Evolutionary conservation across 2,888 invertebrate species (phyloP).

Genomic region (Latrodectus elegans): DNA sequence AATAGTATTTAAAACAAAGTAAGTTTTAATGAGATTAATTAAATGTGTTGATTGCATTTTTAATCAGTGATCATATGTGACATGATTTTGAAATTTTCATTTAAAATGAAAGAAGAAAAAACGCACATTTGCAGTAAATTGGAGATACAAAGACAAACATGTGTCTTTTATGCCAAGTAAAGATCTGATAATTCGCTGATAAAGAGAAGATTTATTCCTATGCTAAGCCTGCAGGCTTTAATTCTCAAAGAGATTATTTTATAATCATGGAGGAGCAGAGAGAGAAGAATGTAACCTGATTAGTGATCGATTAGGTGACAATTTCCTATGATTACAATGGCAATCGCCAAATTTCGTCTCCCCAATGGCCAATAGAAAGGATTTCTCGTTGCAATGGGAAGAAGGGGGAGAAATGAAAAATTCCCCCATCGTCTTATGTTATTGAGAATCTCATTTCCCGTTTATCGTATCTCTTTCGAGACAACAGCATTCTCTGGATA

Average conservation of each 20-base stretch:
- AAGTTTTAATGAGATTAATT: too few relatives aligned
- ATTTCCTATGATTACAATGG: conserved; percentile 19
- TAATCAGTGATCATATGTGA: too few relatives aligned
- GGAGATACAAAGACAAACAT: too few relatives aligned
- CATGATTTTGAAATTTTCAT: too few relatives aligned
- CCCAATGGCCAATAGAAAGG: conserved; percentile 3
- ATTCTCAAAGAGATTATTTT: conserved; percentile 7
- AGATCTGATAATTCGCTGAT: too few relatives aligned
- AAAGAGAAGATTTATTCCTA: neutral
- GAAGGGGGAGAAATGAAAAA: too few relatives aligned
- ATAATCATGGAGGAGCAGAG: conserved; percentile 8
- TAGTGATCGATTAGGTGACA: conserved; percentile 35
- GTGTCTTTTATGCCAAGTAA: too few relatives aligned
- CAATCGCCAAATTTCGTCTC: neutral
- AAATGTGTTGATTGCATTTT: too few relatives aligned
- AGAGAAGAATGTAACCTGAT: conserved; percentile 31
- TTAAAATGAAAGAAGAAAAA: too few relatives aligned
- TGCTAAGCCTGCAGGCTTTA: neutral
- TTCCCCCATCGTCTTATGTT: too few relatives aligned
- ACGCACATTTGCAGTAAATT: too few relatives aligned
- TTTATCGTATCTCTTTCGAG: conserved; percentile 9
- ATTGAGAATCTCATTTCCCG: conserved; percentile 34
- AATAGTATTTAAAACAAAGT: too few relatives aligned
- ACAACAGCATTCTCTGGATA: neutral
- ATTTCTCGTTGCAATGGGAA: neutral